phyloP scores from a whole-genome alignment of 2,113 vertebrate genomes.

The Atrichornis clamosus region DNA sequence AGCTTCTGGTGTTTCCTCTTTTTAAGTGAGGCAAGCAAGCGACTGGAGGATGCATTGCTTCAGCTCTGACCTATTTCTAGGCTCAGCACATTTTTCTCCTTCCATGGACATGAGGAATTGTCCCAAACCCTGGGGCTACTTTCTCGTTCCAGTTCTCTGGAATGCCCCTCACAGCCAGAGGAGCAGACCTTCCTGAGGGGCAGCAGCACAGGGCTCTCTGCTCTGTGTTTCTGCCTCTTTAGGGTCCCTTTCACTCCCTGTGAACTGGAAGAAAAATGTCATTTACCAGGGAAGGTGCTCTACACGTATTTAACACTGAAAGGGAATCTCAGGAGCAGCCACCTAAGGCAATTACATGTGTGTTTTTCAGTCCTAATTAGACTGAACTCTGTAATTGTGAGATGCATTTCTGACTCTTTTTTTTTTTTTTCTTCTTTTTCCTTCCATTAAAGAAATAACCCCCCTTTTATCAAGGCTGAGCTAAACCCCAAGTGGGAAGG shows the following conservation, averaged over 20 bases:
- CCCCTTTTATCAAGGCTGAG: not conserved
- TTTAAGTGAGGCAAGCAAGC: not conserved
- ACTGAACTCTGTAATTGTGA: not conserved
- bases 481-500: not conserved
- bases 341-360: not conserved
- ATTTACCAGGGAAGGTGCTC: not conserved
- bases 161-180: fast-evolving
- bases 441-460: not conserved
- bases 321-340: not conserved
- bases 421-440: not conserved
- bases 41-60: not conserved
- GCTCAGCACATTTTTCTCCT: not conserved
- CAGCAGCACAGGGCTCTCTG: not conserved
- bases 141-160: not conserved
- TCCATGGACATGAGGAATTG: not conserved
- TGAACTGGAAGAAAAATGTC: not conserved
- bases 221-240: not conserved
- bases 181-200: not conserved
- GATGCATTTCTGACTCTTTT: not conserved
- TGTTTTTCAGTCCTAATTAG: constrained; percentile 34
- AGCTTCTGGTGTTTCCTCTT: not conserved
- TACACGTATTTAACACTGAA: not conserved
- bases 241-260: not conserved
- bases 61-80: constrained; percentile 5
- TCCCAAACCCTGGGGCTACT: not conserved